phyloP scores from a whole-genome alignment of 2,113 vertebrate species.

The Bambusicola thoracicus region DNA sequence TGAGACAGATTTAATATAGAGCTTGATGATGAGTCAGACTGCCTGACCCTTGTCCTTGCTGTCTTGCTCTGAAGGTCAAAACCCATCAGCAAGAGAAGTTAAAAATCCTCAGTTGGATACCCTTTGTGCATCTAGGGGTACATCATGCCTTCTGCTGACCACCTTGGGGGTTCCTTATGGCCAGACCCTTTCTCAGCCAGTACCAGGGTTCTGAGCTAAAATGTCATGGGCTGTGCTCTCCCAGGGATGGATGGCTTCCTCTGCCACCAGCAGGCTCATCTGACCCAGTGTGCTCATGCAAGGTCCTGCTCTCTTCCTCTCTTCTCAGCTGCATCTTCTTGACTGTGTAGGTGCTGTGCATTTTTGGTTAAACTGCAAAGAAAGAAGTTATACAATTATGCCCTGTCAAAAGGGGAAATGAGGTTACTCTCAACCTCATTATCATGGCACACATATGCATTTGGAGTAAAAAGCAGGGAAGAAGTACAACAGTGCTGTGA shows the following conservation, averaged over 20 bases:
- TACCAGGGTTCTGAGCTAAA: neutral
- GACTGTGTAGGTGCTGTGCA: neutral
- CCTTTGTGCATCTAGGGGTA: neutral
- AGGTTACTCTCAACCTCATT: neutral
- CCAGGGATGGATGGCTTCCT: neutral
- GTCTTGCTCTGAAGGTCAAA: constrained; percentile 28
- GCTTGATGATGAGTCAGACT: constrained; percentile 10
- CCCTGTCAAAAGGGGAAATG: neutral
- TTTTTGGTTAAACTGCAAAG: neutral
- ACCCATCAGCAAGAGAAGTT: neutral
- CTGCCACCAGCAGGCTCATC: neutral
- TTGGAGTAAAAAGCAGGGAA: neutral
- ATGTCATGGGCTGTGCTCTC: neutral
- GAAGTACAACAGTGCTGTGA: neutral
- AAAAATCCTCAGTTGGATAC: neutral
- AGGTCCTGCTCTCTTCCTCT: neutral
- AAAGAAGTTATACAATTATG: neutral
- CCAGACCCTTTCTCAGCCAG: neutral
- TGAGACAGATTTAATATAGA: constrained; percentile 49
- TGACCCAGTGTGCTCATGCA: neutral
- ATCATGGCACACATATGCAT: neutral
- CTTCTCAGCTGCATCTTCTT: neutral
- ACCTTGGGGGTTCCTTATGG: accelerated
- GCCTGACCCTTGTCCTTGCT: neutral
- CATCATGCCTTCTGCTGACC: neutral